A percentile compares a stretch with the other conserved stretches of the same genome.
Conservation (phyloP, 1,140 invertebrate genomes). For the Pseudomyrmex dendroicus region DNA sequence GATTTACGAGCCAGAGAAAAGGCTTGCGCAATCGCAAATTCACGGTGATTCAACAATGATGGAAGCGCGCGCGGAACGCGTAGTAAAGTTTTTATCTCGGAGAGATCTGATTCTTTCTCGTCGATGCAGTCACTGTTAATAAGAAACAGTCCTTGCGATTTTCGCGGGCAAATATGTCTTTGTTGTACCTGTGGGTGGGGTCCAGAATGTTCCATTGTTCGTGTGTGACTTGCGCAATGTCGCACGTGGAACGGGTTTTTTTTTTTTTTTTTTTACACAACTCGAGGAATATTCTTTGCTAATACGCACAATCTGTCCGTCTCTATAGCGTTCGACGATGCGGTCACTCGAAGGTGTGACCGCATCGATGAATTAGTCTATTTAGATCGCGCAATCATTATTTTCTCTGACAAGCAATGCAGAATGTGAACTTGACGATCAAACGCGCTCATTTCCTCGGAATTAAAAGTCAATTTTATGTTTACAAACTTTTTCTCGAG, state of each 20-base stretch:
- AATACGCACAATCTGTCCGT: conserved; percentile 9
- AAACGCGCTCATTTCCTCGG: neutral
- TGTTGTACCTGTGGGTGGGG: neutral
- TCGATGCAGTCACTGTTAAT: conserved; percentile 45
- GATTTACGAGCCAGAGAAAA: too few relatives aligned
- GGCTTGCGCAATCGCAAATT: neutral
- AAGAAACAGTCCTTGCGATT: conserved; percentile 10
- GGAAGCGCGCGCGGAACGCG: neutral
- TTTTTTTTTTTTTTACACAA: conserved; percentile 24
- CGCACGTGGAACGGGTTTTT: conserved; percentile 10
- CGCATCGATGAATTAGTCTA: neutral
- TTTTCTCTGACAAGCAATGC: neutral
- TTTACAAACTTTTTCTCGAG: neutral
- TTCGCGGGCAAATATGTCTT: neutral
- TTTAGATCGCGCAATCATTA: conserved; percentile 13
- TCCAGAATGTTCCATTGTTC: conserved; percentile 38
- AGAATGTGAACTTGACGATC: too few relatives aligned
- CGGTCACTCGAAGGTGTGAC: conserved; percentile 3
- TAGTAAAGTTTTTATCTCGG: conserved; percentile 6
- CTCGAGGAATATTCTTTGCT: neutral
- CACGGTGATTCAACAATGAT: conserved; percentile 3
- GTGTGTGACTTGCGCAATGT: conserved; percentile 9
- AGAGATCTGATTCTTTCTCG: neutral
- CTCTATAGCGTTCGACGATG: conserved; percentile 31
- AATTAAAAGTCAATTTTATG: neutral